Percentiles rank a stretch among this genome's conserved stretches.
Evolutionary conservation across 2,113 vertebrate genomes (phyloP).

Genomic region (Pseudorasbora parva): DNA sequence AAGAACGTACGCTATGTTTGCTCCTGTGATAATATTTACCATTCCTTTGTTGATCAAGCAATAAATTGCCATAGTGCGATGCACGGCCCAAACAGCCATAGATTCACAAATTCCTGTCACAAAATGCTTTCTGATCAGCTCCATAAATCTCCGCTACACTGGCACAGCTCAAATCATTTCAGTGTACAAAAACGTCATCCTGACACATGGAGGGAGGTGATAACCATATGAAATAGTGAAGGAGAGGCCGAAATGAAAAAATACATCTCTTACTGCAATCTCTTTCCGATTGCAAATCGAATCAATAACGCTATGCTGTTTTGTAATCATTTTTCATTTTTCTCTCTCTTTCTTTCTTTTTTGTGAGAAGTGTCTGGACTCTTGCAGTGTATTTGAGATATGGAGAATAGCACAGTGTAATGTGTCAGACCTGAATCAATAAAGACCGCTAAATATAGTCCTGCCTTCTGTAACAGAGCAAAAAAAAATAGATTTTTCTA

Average conservation of each 20-base stretch:
- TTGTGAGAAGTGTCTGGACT: constrained; percentile 55
- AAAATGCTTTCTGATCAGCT: constrained; percentile 24
- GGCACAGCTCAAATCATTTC: constrained; percentile 15
- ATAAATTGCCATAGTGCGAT: not conserved
- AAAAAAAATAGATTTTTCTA: constrained; percentile 61
- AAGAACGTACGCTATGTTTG: not conserved
- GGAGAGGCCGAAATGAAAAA: not conserved
- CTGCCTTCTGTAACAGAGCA: constrained; percentile 33
- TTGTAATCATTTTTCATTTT: constrained; percentile 38
- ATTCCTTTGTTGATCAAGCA: constrained; percentile 31
- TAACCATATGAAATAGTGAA: not conserved
- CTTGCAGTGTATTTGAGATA: constrained; percentile 38
- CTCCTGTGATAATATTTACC: constrained; percentile 24
- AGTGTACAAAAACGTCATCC: constrained; percentile 5
- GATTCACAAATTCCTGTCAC: constrained; percentile 35
- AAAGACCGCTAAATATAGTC: constrained; percentile 54
- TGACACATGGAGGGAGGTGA: constrained; percentile 18
- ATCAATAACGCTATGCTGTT: constrained; percentile 37
- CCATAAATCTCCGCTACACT: constrained; percentile 29
- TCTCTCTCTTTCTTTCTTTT: constrained; percentile 54
- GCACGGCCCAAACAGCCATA: not conserved
- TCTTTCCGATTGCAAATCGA: constrained; percentile 18
- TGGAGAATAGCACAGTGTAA: constrained; percentile 48
- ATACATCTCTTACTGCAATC: not conserved
- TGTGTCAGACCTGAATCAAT: constrained; percentile 55